Base-by-base conservation (phyloP, 35 echinoderm and acorn worm genomes). In the Lytechinus variegatus region DNA sequence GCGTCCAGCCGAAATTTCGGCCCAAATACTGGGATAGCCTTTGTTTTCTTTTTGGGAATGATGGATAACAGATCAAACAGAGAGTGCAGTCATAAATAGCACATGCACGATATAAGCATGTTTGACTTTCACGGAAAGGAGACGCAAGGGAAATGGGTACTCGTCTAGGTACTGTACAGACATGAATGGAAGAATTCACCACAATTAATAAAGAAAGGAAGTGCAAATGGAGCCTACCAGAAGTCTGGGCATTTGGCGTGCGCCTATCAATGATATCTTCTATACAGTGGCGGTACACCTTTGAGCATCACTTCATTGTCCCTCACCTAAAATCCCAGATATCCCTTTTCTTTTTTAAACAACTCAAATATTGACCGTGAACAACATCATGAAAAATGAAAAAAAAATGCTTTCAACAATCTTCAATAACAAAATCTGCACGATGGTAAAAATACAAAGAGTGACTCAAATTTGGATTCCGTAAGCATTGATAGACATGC, bases 41-140 rank as follows among this genome's bases (percentile, higher is more conserved):
- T 79, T 79, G 66, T 79, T 79, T 79, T 79, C 66, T 79, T 79
- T 79, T 79, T 24, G 16, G n/a, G 88, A 90, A 93, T 93, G 92
- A 93, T 93, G 52, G 92, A 93, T 93, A 57, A 93, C 14, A 57
- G 92, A 93, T 29, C 92, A 93, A 93, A 93, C 53, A 93, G 28
- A 53, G 52, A 27, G 55, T 93, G 92, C 92, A 53, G 92, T 57
- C 92, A 55, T 93, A 55, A 93, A 93, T 93, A 93, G 53, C 55
- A 93, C 21, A 93, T 5, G 54, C 54, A 54, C 54, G n/a, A 93
- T 93, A 54, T 54, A 54, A 90, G 88, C 88, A 44, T 90, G 52
- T 54, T 90, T 90, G 29, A 21, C 52, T 90, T 79, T 52, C 16
- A 54, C 24, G 29, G 52, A 90, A 44, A 90, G 28, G 88, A 52